Evolutionary conservation across 2,888 invertebrate genomes (phyloP), one percentile per base, ranked within the genome.

Genomic region (Hydroisotoma schaefferi): DNA sequence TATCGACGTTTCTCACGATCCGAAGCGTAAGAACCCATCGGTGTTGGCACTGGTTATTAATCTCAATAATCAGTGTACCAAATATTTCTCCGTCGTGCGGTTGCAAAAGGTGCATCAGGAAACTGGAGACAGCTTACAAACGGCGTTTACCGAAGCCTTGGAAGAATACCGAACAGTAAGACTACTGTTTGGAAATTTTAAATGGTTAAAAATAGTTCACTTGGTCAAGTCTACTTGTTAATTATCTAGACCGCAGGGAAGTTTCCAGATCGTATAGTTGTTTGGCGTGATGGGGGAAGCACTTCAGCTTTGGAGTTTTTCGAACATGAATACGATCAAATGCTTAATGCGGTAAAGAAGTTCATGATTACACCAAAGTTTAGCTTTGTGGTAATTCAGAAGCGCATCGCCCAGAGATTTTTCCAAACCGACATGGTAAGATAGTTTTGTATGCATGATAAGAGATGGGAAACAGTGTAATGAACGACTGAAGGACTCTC

Each of bases 201-300:
- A n/a, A n/a, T 33, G 8, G 8, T 33, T 33, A 15, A 15, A 33
- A 15, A 10, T 33, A 33, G 15, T 33, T 33, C 33, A 15, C 15
- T 8, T 10, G 15, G 8, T 10, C 43, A 18, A 43, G 56, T 33
- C 55, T 57, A n/a, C n/a, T 40, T 40, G 15, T 40, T 25, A 15
- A 62, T 49, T 56, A 68, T 71, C 23, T 61, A 81, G 77, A 70
- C 75, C 4, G 82, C 90, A 74, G 84, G 85, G 1, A 63, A 58
- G 0, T 83, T 87, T 63, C 97, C 97, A 0, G 84, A 86, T 0
- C 84, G 84, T 70, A 87, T 97, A 29, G 82, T 97, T 8, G 84
- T 97, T 33, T 95, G 85, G 78, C 83, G 97, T 60, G 97, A 98
- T 77, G 97, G 97, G 37, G 91, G 97, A 0, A 88, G 93, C 2